These are phyloP conservation scores for Ochlodes sylvanus DNA, from an alignment of 2,888 invertebrate genomes.

Conservation along the genomic window DNA sequence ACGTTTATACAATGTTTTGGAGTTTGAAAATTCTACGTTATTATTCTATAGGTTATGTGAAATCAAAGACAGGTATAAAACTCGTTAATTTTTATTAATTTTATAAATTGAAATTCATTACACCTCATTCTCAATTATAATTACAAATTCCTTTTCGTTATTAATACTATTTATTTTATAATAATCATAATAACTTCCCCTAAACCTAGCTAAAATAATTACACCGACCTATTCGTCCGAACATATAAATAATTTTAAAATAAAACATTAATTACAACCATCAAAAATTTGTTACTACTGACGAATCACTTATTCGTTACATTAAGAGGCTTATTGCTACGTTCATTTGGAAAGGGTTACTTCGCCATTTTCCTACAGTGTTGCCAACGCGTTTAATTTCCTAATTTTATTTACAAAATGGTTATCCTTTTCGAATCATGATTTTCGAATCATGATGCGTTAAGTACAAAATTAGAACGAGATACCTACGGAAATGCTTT, in stretches of 20 bases:
- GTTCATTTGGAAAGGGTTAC: conserved; percentile 48
- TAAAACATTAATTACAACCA: conserved; percentile 65
- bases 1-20: conserved; percentile 47
- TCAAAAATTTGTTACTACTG: conserved; percentile 55
- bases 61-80: conserved; percentile 65
- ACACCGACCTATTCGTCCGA: conserved; percentile 73
- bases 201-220: conserved; percentile 74
- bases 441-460: conserved; percentile 40
- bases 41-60: conserved; percentile 4
- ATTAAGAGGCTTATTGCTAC: conserved; percentile 72
- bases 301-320: conserved; percentile 53
- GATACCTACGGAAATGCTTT: conserved; percentile 21
- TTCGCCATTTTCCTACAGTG: conserved; percentile 54
- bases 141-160: conserved; percentile 82
- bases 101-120: conserved; percentile 84
- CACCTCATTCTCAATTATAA: conserved; percentile 75
- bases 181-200: conserved; percentile 72
- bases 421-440: conserved; percentile 12
- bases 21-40: not conserved
- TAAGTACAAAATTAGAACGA: conserved; percentile 51
- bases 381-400: conserved; percentile 52
- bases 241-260: conserved; percentile 75
- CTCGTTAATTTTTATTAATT: conserved; percentile 84
- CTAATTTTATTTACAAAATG: conserved; percentile 57
- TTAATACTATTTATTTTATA: conserved; percentile 71